A percentile compares a stretch with the other conserved stretches of the same genome.
These are phyloP conservation scores for Mormyrus hasselquistii DNA, from an alignment of 2,797 vertebrate species.

Conservation along the genomic window DNA sequence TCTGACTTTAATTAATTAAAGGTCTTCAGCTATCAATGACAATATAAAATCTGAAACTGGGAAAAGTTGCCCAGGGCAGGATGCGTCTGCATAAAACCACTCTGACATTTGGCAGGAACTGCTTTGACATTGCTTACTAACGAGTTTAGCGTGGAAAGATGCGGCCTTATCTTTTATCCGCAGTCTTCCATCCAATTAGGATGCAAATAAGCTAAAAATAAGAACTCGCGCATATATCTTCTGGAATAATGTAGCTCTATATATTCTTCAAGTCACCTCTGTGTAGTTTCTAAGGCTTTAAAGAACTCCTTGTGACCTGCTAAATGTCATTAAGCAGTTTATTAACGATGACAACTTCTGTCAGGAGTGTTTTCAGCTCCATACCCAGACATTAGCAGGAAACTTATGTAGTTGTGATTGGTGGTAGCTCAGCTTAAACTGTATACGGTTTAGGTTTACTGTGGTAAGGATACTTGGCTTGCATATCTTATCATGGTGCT, in stretches of 20 bases:
- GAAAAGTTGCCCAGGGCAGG: not conserved
- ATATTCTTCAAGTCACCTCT: not conserved
- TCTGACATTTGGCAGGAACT: not conserved
- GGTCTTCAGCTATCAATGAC: conserved; percentile 1
- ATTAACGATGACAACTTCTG: not conserved
- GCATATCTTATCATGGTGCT: not conserved
- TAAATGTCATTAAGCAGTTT: conserved; percentile 1
- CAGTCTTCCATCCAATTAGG: conserved; percentile 7
- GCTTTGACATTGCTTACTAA: conserved; percentile 1
- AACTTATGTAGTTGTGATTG: not conserved
- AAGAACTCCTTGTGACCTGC: not conserved
- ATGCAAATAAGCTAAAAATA: conserved; percentile 16
- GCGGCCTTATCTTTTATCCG: not conserved
- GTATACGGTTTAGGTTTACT: not conserved
- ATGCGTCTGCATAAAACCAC: not conserved
- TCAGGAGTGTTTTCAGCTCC: not conserved
- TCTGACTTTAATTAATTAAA: conserved; percentile 6
- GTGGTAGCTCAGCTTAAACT: not conserved
- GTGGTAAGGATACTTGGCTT: not conserved
- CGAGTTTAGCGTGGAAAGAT: not conserved
- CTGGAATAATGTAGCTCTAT: not conserved
- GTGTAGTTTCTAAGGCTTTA: not conserved
- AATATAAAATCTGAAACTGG: not conserved
- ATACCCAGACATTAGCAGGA: not conserved
- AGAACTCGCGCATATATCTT: not conserved